Evolutionary conservation across 2,797 vertebrate genomes (phyloP).

Genomic region (Phyllotis vaccarum): DNA sequence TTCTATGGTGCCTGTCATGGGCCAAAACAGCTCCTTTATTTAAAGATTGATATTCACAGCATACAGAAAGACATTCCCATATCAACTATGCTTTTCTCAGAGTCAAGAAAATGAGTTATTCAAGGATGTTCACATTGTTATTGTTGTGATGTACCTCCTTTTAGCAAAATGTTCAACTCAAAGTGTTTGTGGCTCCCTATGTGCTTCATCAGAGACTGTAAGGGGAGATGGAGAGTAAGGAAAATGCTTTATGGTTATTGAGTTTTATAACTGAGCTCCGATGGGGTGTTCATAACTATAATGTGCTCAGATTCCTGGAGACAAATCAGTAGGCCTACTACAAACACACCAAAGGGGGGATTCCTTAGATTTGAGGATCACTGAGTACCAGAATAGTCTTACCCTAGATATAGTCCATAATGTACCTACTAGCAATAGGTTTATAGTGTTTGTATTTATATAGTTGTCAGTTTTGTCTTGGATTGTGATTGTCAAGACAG

Average conservation of each 20-base stretch:
- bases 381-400: not conserved
- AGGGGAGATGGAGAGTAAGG: not conserved
- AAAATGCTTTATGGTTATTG: not conserved
- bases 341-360: not conserved
- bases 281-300: not conserved
- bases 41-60: too few species aligned
- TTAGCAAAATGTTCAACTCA: not conserved
- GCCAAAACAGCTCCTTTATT: too few species aligned
- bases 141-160: not conserved
- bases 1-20: too few species aligned
- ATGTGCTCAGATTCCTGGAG: not conserved
- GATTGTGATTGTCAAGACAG: not conserved
- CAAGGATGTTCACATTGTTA: not conserved
- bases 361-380: not conserved
- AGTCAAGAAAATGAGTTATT: not conserved
- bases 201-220: not conserved
- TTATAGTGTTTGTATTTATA: not conserved
- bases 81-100: not conserved
- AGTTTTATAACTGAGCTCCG: not conserved
- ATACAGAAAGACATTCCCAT: too few species aligned
- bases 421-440: not conserved
- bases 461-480: not conserved
- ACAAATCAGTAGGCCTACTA: not conserved
- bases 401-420: not conserved
- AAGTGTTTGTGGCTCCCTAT: not conserved